Conservation (phyloP, 2,113 vertebrate genomes). For the Zeus faber region DNA sequence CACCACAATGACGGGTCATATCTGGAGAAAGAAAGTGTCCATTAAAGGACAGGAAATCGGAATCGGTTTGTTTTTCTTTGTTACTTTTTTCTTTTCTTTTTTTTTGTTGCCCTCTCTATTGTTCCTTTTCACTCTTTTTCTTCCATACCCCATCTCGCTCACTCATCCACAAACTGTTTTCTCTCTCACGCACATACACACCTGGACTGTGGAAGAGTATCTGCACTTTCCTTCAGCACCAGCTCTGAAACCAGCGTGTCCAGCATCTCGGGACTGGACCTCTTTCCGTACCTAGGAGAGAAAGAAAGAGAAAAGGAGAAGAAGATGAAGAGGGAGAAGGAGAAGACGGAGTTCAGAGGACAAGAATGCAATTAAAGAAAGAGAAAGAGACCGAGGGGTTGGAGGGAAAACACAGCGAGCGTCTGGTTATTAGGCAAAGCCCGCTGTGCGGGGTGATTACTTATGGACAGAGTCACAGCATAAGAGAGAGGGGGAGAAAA, state of each 20-base stretch:
- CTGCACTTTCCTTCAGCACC: constrained; percentile 88
- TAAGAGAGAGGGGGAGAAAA: no score
- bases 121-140: neutral
- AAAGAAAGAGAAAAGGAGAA: neutral
- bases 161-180: neutral
- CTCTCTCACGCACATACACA: constrained; percentile 15
- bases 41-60: no score
- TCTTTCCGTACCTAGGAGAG: constrained; percentile 87
- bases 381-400: no score
- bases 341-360: no score
- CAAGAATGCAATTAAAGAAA: no score
- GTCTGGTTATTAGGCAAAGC: no score
- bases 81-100: no score
- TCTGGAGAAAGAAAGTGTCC: constrained; percentile 60
- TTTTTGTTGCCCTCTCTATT: no score
- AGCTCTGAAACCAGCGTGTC: constrained; percentile 91
- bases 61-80: no score
- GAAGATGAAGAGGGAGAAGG: neutral
- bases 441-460: neutral
- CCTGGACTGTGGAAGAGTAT: constrained; percentile 87
- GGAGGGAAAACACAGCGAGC: no score
- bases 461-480: neutral
- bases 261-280: constrained; percentile 89
- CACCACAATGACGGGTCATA: constrained; percentile 76
- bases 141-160: neutral